Base-by-base conservation (phyloP, 2,888 invertebrate genomes). In the Luperina nickerlii region DNA sequence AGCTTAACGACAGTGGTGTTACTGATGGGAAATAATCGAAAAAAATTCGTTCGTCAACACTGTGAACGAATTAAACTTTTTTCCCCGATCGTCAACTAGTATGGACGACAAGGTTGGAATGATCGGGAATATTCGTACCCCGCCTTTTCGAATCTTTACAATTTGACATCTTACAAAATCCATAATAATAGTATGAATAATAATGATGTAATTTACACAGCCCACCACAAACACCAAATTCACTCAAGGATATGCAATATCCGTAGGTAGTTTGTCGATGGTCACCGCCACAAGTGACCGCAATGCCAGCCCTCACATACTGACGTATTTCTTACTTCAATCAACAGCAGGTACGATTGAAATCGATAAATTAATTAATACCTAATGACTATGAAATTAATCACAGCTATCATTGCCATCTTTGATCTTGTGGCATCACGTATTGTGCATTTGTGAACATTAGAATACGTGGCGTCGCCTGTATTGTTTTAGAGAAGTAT, bases 391-490 rank as follows among this genome's bases (percentile, higher is more conserved):
- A 65, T 4, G n/a, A n/a, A 11, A n/a, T 85, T 45, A 76, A 67
- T 85, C 60, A 65, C 11, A 76, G 2, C 54, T 60, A 62, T 63
- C 60, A 74, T 74, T 76, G 71, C 68, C 42, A 66, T 74, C 70
- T 48, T 70, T 62, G 4, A 82, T 78, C 70, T 32, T 32, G 32
- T 32, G 32, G 32, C 32, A 32, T 32, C 32, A 32, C 0, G 32
- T 32, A 32, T 32, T 32, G 32, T 32, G 32, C 32, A 32, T 32
- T 32, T 32, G 1, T 32, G 32, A 32, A 32, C 32, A 32, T 32
- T 32, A 32, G 32, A 32, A 32, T 32, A 32, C 32, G 32, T 32
- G 32, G 32, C 32, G 32, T 32, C 32, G 32, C 32, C 32, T 32
- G 32, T 32, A 32, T 32, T 32, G 32, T 32, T 32, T 32, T 32